phyloP scores from a whole-genome alignment of 2,113 vertebrate genomes.

The Opisthocomus hoazin region DNA sequence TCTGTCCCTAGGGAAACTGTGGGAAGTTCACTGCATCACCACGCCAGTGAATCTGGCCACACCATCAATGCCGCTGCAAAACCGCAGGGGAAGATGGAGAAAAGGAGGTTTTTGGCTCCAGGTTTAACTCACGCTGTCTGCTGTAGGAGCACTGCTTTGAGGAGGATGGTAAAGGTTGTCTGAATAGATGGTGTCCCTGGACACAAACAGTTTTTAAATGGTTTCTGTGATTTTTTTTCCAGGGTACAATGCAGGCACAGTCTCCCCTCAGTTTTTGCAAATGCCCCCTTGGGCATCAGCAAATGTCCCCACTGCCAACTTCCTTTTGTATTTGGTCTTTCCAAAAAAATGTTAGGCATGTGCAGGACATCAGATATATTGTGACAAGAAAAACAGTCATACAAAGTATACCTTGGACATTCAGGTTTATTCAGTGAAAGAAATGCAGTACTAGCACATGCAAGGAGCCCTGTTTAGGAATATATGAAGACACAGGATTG shows the following conservation, averaged over 20 bases:
- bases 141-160: neutral
- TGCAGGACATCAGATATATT: neutral
- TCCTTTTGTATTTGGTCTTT: no score
- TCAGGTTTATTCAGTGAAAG: neutral
- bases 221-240: neutral
- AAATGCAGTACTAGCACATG: fast-evolving
- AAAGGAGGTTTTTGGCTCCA: neutral
- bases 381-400: neutral
- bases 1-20: conserved; percentile 22
- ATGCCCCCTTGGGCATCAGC: neutral
- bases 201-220: neutral
- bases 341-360: neutral
- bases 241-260: neutral
- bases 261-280: neutral
- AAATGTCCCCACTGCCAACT: neutral
- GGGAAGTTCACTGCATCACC: neutral
- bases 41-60: neutral
- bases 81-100: neutral
- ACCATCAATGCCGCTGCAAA: neutral
- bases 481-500: neutral
- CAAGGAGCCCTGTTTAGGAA: neutral
- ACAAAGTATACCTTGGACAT: neutral
- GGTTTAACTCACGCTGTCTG: neutral
- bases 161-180: neutral
- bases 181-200: fast-evolving